phyloP scores from a whole-genome alignment of 2,888 invertebrate species.

The Celastrina argiolus region DNA sequence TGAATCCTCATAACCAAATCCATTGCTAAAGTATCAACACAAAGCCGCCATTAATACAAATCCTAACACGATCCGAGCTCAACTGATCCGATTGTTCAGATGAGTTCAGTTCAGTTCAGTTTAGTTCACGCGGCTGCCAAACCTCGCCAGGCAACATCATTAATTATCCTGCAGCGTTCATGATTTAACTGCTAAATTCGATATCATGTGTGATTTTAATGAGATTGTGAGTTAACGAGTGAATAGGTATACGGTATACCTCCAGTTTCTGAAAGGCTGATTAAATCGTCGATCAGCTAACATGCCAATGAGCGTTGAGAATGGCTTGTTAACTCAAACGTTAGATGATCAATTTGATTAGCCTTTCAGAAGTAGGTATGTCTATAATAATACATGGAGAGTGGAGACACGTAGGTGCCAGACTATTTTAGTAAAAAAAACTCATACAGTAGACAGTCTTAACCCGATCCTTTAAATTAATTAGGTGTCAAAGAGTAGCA shows the following conservation, averaged over 20 bases:
- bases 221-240: background rate
- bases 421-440: no score
- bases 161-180: conserved; percentile 8
- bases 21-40: background rate
- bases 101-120: background rate
- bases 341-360: no score
- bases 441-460: no score
- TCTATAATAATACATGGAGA: no score
- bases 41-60: background rate
- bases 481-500: no score
- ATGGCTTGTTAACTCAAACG: no score
- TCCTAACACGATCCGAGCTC: background rate
- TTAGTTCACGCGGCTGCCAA: conserved; percentile 4
- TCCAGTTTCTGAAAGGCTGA: no score
- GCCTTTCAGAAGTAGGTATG: no score
- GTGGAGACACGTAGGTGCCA: no score
- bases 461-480: no score
- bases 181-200: background rate
- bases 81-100: background rate
- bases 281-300: no score
- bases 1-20: background rate
- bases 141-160: conserved; percentile 9
- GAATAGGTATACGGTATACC: background rate
- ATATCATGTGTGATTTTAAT: background rate
- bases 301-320: no score